Evolutionary conservation across 2,113 vertebrate genomes (phyloP), one percentile per base, ranked within the genome.

Genomic region (Dryoscopus gambensis): DNA sequence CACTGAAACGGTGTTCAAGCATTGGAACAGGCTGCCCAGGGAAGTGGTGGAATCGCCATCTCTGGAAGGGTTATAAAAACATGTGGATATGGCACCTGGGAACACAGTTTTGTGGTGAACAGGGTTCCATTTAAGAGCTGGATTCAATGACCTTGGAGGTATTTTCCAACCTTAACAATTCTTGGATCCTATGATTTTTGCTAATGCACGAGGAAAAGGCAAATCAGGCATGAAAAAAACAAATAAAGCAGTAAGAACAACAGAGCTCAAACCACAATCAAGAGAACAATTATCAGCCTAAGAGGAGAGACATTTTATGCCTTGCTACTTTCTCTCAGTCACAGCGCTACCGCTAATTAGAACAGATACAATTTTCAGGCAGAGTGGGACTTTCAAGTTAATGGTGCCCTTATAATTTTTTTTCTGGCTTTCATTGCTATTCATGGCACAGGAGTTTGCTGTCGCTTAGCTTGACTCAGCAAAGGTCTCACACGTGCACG

Each of bases 361-460:
- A 89, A 87, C 11, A 90, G 84, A 90, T 21, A 90, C 4, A 28
- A 83, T 79, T 91, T 93, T 67, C 79, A 94, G 59, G 60, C 84
- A 77, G 62, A 70, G 27, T 59, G 55, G 52, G 95, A 90, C 88
- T 95, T 95, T 90, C 75, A 90, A 83, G 78, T 62, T 80, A 77
- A 74, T 35, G 27, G 67, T 67, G 50, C 86, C 84, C 89, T 91
- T 87, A 85, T 67, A 28, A 28, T 8, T 50, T 19, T 37, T 87
- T 85, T 67, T 44, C 63, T 47, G 42, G 44, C 11, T 87, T 75
- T 80, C 71, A 44, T 23, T 80, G 30, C 13, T 80, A 80, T 63
- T 91, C 81, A 50, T 3, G 30, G 53, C 60, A 67, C 44, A 55
- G 30, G 31, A 68, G 17, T 63, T 87, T 67, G 50, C 24, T 80